Evolutionary conservation across 2,113 vertebrate genomes (phyloP).

Genomic region (Catagonus wagneri): DNA sequence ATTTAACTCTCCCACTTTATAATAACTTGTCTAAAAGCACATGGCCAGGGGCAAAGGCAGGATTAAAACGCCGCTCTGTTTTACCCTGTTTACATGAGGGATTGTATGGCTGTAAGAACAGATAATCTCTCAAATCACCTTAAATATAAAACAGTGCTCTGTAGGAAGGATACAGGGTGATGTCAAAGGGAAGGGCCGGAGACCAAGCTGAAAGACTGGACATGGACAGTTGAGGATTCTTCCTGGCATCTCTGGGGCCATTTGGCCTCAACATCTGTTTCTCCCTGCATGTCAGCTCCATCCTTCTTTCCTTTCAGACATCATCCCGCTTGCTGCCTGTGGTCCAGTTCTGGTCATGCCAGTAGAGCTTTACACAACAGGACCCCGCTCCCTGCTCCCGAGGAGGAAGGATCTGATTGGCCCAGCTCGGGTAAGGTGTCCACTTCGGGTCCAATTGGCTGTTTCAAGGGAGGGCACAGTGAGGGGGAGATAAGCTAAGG

Average conservation of each 20-base stretch:
- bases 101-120: neutral
- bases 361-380: neutral
- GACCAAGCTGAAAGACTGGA: too few species aligned
- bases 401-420: neutral
- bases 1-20: neutral
- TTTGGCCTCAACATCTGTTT: neutral
- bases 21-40: neutral
- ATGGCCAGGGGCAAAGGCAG: neutral
- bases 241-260: neutral
- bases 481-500: neutral
- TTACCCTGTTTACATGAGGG: neutral
- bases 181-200: neutral
- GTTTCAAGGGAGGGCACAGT: neutral
- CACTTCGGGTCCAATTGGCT: neutral
- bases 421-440: neutral
- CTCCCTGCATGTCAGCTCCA: neutral
- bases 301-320: neutral
- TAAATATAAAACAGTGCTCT: neutral
- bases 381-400: neutral
- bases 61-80: neutral
- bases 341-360: neutral
- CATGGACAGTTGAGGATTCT: accelerated
- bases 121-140: neutral
- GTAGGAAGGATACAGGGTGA: neutral
- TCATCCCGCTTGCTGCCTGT: neutral